phyloP scores from a whole-genome alignment of 2,888 invertebrate species.

The Drosophila kuntzei region DNA sequence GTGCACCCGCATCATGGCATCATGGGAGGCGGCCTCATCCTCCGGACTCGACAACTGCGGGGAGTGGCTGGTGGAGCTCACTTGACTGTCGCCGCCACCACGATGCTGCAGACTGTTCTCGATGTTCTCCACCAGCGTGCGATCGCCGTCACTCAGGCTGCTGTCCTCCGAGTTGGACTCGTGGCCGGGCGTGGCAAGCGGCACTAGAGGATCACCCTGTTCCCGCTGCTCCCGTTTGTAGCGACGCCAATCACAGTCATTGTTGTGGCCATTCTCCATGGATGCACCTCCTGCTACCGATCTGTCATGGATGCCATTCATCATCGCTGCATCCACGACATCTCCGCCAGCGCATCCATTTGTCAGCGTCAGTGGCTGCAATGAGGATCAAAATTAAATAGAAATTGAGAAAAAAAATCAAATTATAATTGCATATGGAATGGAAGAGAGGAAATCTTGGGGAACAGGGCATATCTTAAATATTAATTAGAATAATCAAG shows the following conservation, averaged over 20 bases:
- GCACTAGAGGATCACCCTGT: slow-evolving; percentile 83
- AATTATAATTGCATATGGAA: not conserved
- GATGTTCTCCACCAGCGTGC: slow-evolving; percentile 85
- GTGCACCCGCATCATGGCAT: slow-evolving; percentile 76
- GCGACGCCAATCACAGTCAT: slow-evolving; percentile 67
- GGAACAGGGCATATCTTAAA: too few relatives aligned
- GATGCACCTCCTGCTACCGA: slow-evolving; percentile 20
- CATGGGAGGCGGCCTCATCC: slow-evolving; percentile 81
- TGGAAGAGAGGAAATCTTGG: not conserved
- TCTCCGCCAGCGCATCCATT: slow-evolving; percentile 77
- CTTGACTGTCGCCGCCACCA: slow-evolving; percentile 82
- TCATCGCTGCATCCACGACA: slow-evolving; percentile 84
- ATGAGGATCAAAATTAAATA: slow-evolving; percentile 25
- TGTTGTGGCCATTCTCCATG: slow-evolving; percentile 39
- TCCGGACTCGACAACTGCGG: slow-evolving; percentile 85
- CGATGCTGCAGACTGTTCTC: slow-evolving; percentile 81
- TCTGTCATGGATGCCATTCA: slow-evolving; percentile 65
- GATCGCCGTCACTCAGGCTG: slow-evolving; percentile 91
- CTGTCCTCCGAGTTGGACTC: slow-evolving; percentile 92
- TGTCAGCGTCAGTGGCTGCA: slow-evolving; percentile 40
- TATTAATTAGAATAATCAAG: too few relatives aligned
- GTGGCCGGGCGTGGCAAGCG: slow-evolving; percentile 69
- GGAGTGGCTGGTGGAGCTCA: slow-evolving; percentile 85
- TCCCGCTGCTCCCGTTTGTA: slow-evolving; percentile 55
- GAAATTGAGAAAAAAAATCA: not conserved